A percentile compares a stretch with the other conserved stretches of the same genome.
phyloP scores from a whole-genome alignment of 2,113 vertebrate species.

The Hippocampus comes region DNA sequence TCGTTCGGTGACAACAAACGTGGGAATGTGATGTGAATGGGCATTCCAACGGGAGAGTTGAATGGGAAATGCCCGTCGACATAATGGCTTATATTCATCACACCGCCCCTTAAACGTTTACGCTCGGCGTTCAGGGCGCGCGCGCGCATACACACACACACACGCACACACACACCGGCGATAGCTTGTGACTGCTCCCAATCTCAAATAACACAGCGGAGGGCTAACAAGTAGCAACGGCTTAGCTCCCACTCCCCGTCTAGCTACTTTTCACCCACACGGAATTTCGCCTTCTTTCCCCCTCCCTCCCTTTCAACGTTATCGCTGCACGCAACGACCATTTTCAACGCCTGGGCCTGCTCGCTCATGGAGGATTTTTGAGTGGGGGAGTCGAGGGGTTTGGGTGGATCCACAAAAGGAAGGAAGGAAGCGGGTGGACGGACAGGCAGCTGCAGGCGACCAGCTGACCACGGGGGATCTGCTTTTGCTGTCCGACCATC shows the following conservation, averaged over 20 bases:
- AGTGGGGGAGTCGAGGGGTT: constrained; percentile 51
- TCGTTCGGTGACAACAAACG: not conserved
- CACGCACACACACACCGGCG: constrained; percentile 34
- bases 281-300: constrained; percentile 48
- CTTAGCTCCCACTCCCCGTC: constrained; percentile 42
- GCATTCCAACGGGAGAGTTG: constrained; percentile 20
- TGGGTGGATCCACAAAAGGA: constrained; percentile 69
- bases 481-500: constrained; percentile 73
- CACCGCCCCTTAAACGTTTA: constrained; percentile 80
- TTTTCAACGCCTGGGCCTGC: constrained; percentile 48
- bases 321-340: constrained; percentile 52
- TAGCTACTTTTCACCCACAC: constrained; percentile 34
- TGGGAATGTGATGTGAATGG: not conserved
- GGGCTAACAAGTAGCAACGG: constrained; percentile 59
- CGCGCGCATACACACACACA: constrained; percentile 29
- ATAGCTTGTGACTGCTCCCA: constrained; percentile 78
- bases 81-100: constrained; percentile 77
- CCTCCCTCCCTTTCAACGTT: constrained; percentile 23
- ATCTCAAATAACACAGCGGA: constrained; percentile 80
- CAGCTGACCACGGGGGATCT: constrained; percentile 78
- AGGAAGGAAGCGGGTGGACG: constrained; percentile 74
- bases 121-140: constrained; percentile 70
- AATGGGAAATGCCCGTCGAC: constrained; percentile 61
- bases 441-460: constrained; percentile 77
- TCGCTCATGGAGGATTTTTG: constrained; percentile 69